Percentiles rank a stretch among this genome's conserved stretches.
These are phyloP conservation scores for Symphodus melops DNA, from an alignment of 2,113 vertebrate species.

Conservation along the genomic window DNA sequence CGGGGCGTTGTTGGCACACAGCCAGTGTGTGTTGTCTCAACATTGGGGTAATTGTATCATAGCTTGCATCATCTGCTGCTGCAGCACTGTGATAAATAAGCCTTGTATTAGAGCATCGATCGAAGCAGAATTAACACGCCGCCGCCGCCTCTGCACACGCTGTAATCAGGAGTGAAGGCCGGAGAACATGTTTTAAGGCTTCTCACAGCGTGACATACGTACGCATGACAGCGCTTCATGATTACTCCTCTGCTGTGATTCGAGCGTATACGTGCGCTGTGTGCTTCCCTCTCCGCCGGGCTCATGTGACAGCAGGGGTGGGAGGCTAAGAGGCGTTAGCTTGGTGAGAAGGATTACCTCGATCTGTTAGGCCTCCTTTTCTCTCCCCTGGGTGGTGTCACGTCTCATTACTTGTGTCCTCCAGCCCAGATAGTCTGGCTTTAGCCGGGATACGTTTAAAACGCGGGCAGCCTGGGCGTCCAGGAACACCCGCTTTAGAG, in stretches of 20 bases:
- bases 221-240: constrained; percentile 2
- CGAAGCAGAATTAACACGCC: constrained; percentile 28
- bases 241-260: neutral
- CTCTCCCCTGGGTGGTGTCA: constrained; percentile 63
- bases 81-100: constrained; percentile 40
- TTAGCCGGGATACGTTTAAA: constrained; percentile 79
- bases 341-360: constrained; percentile 78
- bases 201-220: neutral
- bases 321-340: constrained; percentile 63
- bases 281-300: constrained; percentile 40
- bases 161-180: neutral
- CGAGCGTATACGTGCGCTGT: neutral
- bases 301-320: constrained; percentile 58
- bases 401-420: constrained; percentile 77
- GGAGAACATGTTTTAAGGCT: neutral
- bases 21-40: constrained; percentile 42
- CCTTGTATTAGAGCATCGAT: constrained; percentile 54
- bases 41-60: constrained; percentile 56
- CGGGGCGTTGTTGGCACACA: constrained; percentile 18
- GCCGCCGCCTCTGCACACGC: neutral
- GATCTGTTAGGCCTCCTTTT: constrained; percentile 73
- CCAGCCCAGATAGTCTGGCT: constrained; percentile 52
- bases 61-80: constrained; percentile 56
- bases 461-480: constrained; percentile 40
- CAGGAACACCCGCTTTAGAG: constrained; percentile 63